Percentiles rank a stretch among this genome's conserved stretches.
Evolutionary conservation across 2,888 invertebrate genomes (phyloP).

Genomic region (Chrysodeixis includens): DNA sequence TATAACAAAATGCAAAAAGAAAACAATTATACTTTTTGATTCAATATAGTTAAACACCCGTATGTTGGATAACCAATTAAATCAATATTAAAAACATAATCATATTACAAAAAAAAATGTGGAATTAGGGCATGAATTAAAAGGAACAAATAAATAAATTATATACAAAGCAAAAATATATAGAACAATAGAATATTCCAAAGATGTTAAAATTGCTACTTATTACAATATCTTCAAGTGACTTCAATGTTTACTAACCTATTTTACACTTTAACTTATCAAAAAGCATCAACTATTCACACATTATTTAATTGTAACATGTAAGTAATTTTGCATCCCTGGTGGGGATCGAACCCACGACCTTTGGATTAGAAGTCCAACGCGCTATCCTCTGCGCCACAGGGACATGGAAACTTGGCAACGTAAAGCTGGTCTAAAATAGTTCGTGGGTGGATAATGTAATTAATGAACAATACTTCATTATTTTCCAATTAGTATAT

Average conservation of each 20-base stretch:
- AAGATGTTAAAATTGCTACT: too few relatives aligned
- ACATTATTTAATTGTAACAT: slow-evolving; percentile 2
- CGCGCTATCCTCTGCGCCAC: slow-evolving; percentile 95
- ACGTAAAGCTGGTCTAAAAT: slow-evolving; percentile 23
- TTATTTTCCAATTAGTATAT: background rate
- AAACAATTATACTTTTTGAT: too few relatives aligned
- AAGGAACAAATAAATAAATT: too few relatives aligned
- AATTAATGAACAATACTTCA: background rate
- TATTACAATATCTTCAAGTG: background rate
- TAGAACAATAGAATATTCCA: too few relatives aligned
- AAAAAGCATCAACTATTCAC: slow-evolving; percentile 5
- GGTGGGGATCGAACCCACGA: slow-evolving; percentile 94
- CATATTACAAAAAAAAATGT: too few relatives aligned
- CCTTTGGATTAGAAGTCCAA: slow-evolving; percentile 95
- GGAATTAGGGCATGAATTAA: too few relatives aligned
- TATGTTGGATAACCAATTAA: too few relatives aligned
- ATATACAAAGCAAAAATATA: too few relatives aligned
- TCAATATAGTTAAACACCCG: too few relatives aligned
- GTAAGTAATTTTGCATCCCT: slow-evolving; percentile 86
- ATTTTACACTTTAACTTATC: background rate
- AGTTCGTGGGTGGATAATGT: background rate
- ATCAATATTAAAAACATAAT: too few relatives aligned
- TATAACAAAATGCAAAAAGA: too few relatives aligned
- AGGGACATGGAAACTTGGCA: slow-evolving; percentile 83
- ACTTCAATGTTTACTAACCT: background rate